Base-by-base conservation (phyloP, 1,140 invertebrate species). In the Neuroterus valhalla region DNA sequence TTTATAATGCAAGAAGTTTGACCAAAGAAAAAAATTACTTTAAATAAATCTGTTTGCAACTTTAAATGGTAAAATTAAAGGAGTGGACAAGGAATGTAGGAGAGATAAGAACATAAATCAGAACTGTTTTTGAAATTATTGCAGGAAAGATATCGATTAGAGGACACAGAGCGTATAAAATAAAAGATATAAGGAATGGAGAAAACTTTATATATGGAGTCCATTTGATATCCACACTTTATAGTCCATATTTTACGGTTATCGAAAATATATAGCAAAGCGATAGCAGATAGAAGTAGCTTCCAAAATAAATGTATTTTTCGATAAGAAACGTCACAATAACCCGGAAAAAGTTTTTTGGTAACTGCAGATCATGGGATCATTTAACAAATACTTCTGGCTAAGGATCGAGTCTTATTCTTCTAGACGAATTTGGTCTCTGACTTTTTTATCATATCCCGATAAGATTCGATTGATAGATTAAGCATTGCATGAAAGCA, bases 251-350 rank as follows among this genome's bases (percentile, higher is more conserved):
- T 62, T 62, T 62, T 62, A 62, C 31, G 55, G 55, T 31, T 62
- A 62, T 62, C 55, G 55, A 62, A 62, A 62, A 62, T 62, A 62
- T 26, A 62, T 23, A 38, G 55, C 55, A 26, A 62, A 62, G 55
- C 31, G 55, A 62, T 23, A 62, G 55, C n/a, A 62, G 55, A 62
- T 62, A 62, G 31, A 62, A 62, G 55, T 62, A 62, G 26, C 31
- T 62, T 62, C n/a, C 55, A 62, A 62, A 62, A 62, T 62, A 23
- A 62, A 62, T 62, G 55, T 62, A 62, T 62, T 62, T 62, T 62
- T 23, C 10, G 55, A 62, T 62, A 62, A 62, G 55, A 62, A 62
- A 62, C 31, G 55, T 62, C 55, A 62, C 55, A 62, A 62, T 62
- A 62, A 62, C 26, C 55, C 55, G 55, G 55, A 62, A 38, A 62